phyloP scores from a whole-genome alignment of 2,797 vertebrate species.

The Novumbra hubbsi region DNA sequence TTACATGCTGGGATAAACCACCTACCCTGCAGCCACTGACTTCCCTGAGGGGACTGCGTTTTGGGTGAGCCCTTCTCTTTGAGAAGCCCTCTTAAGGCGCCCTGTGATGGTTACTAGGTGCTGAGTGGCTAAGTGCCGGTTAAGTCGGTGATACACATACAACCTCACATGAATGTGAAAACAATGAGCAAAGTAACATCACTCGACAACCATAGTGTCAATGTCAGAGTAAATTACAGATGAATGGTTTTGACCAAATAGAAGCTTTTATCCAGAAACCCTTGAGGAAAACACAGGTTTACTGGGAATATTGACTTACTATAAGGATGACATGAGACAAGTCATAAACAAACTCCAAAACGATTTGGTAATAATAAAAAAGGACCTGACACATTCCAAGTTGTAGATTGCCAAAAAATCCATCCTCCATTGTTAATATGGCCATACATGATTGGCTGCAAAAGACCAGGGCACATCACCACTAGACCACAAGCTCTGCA shows the following conservation, averaged over 20 bases:
- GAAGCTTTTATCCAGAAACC: no score
- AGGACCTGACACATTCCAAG: no score
- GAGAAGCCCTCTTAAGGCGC: conserved; percentile 23
- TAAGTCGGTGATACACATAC: conserved; percentile 1
- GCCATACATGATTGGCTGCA: no score
- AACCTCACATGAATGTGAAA: conserved; percentile 16
- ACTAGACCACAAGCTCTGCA: no score
- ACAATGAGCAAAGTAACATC: not conserved
- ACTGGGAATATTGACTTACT: no score
- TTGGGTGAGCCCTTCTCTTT: conserved; percentile 33
- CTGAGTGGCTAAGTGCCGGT: conserved; percentile 19
- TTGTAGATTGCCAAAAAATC: no score
- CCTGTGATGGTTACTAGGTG: conserved; percentile 28
- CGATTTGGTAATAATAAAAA: no score
- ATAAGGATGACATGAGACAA: no score
- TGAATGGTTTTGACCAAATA: not conserved
- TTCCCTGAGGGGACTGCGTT: not conserved
- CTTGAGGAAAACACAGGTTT: no score
- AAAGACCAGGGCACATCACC: no score
- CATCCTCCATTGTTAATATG: no score
- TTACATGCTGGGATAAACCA: conserved; percentile 49
- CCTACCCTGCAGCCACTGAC: conserved; percentile 35
- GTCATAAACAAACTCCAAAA: no score
- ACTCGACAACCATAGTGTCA: not conserved
- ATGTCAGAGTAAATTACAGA: not conserved